These are phyloP conservation scores for Gymnoscopelus microlampas DNA, from an alignment of 2,797 vertebrate genomes.

Conservation along the genomic window DNA sequence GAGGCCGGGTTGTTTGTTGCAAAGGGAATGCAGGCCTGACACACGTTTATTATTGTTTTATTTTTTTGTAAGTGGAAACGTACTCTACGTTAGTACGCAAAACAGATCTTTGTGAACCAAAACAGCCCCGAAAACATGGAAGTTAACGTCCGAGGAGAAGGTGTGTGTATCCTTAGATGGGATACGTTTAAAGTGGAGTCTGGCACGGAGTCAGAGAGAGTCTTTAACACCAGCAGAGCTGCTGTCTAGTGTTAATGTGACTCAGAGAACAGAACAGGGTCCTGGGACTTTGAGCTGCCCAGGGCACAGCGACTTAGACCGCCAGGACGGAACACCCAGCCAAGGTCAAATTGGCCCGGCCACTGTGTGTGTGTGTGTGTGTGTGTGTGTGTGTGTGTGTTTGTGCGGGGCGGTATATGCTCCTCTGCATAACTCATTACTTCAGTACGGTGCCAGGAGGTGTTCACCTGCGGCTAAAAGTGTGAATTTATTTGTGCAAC, in stretches of 20 bases:
- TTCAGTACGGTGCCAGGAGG: background rate
- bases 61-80: constrained; percentile 23
- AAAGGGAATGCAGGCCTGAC: background rate
- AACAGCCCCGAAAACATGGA: constrained; percentile 12
- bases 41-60: too few species aligned
- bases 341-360: constrained; percentile 36
- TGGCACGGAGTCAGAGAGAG: constrained; percentile 57
- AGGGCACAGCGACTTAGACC: constrained; percentile 18
- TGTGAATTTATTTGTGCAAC: too few species aligned
- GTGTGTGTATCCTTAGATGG: constrained; percentile 21
- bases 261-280: constrained; percentile 39
- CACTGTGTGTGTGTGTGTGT: background rate
- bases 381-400: too few species aligned
- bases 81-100: constrained; percentile 8
- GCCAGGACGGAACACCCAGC: constrained; percentile 3
- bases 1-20: constrained; percentile 28
- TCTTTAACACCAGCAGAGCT: constrained; percentile 52
- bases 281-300: constrained; percentile 41
- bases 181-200: constrained; percentile 36
- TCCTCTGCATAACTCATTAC: too few species aligned
- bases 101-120: constrained; percentile 52
- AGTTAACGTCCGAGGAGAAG: constrained; percentile 1
- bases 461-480: background rate
- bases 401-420: background rate
- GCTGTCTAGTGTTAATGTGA: constrained; percentile 57